phyloP scores from a whole-genome alignment of 2,888 invertebrate species.

The Tiphia femorata region DNA sequence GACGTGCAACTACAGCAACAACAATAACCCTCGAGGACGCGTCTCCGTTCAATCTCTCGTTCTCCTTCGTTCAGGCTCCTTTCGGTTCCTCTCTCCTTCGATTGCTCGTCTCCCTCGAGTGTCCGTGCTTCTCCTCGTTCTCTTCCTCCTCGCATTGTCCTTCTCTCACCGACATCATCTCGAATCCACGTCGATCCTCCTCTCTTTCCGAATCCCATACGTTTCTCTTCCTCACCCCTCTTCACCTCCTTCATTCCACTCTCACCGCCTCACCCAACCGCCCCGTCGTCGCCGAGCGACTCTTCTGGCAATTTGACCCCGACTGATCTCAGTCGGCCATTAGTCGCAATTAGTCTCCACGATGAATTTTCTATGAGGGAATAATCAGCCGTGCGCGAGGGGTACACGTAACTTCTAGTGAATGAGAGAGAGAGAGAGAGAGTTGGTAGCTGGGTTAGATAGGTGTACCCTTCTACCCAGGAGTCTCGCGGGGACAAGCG shows the following conservation, averaged over 20 bases:
- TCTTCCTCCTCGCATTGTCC: slow-evolving; percentile 13
- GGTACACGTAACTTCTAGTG: slow-evolving; percentile 29
- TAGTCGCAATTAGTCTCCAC: slow-evolving; percentile 62
- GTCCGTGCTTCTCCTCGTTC: slow-evolving; percentile 3
- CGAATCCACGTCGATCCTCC: no score
- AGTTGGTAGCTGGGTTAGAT: not conserved
- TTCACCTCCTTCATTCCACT: no score
- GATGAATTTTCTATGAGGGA: slow-evolving; percentile 60
- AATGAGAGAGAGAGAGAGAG: not conserved
- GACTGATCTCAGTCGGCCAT: slow-evolving; percentile 43
- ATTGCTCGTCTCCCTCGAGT: slow-evolving; percentile 4
- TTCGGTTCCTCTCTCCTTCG: not conserved
- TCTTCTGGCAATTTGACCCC: slow-evolving; percentile 25
- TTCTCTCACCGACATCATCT: no score
- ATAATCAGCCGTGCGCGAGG: slow-evolving; percentile 35
- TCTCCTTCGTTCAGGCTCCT: slow-evolving; percentile 7
- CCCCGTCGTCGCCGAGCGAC: no score
- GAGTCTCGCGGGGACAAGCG: not conserved
- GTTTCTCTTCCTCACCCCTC: no score
- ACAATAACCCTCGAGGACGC: slow-evolving; percentile 46
- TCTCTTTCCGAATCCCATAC: no score
- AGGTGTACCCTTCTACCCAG: not conserved
- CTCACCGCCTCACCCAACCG: no score
- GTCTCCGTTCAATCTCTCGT: slow-evolving; percentile 26
- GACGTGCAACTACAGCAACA: slow-evolving; percentile 45